Evolutionary conservation across 2,888 invertebrate species (phyloP).

Genomic region (Hyposoter didymator): DNA sequence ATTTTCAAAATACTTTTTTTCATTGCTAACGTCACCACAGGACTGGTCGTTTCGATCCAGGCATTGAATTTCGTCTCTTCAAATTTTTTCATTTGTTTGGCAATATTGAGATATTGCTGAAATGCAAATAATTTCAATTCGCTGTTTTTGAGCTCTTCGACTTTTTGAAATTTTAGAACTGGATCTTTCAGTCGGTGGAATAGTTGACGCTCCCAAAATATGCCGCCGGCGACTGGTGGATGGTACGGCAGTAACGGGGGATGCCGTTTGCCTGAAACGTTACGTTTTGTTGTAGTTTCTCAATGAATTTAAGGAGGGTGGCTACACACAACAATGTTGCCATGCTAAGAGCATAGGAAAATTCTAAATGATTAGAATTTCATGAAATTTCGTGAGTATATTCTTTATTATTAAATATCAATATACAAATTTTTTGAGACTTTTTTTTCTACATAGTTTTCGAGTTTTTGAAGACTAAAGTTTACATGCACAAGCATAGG

Average conservation of each 20-base stretch:
- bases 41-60: conserved; percentile 89
- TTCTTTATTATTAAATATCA: no score
- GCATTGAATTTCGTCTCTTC: conserved; percentile 90
- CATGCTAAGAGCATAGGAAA: no score
- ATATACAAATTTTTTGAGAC: no score
- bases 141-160: conserved; percentile 89
- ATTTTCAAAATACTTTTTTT: conserved; percentile 89
- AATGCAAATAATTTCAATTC: conserved; percentile 91
- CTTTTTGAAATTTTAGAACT: conserved; percentile 91
- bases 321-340: no score
- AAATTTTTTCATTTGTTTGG: conserved; percentile 90
- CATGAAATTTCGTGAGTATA: no score
- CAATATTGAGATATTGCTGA: conserved; percentile 91
- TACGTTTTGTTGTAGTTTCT: conserved; percentile 9
- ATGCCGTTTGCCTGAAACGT: conserved; percentile 86
- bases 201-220: conserved; percentile 93
- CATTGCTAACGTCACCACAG: conserved; percentile 88
- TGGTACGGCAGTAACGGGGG: conserved; percentile 91
- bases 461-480: no score
- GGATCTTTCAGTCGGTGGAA: conserved; percentile 92
- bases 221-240: conserved; percentile 92
- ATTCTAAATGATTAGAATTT: no score
- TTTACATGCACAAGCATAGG: no score
- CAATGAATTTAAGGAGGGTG: background rate
- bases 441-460: no score